A percentile compares a stretch with the other conserved stretches of the same genome.
Conservation (phyloP, 2,888 invertebrate species). For the Phrixothrix hirtus region DNA sequence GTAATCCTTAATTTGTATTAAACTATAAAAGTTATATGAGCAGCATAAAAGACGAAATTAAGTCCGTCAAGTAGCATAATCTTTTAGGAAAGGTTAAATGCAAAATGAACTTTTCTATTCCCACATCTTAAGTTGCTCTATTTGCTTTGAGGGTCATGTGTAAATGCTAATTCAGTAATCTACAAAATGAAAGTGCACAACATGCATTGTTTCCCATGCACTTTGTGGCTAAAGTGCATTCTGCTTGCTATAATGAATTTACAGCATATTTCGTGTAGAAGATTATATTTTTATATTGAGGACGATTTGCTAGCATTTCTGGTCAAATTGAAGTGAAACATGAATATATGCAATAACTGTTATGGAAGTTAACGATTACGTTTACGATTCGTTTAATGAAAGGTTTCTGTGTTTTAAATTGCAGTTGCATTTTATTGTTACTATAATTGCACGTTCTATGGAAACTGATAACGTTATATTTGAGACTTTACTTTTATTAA, state of each 20-base stretch:
- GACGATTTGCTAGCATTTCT: not conserved
- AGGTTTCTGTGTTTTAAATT: not conserved
- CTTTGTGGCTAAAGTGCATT: no score
- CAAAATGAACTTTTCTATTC: conserved; percentile 19
- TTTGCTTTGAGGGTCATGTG: conserved; percentile 27
- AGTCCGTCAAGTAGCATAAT: no score
- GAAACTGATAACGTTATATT: no score
- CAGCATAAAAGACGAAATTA: no score
- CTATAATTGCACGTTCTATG: no score
- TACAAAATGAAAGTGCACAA: conserved; percentile 15
- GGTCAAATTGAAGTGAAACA: not conserved
- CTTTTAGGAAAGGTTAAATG: conserved; percentile 14
- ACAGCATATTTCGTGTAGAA: no score
- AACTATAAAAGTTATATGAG: no score
- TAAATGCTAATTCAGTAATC: conserved; percentile 22
- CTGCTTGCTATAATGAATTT: not conserved
- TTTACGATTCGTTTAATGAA: conserved; percentile 13
- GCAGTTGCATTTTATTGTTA: not conserved
- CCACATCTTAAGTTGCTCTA: conserved; percentile 19
- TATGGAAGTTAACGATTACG: conserved; percentile 9
- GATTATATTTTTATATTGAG: no score
- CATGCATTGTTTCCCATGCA: conserved; percentile 11
- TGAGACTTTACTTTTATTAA: no score
- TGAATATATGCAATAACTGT: conserved; percentile 12
- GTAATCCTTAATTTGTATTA: no score